Conservation (phyloP, 2,888 invertebrate species). For the Troides aeacus region DNA sequence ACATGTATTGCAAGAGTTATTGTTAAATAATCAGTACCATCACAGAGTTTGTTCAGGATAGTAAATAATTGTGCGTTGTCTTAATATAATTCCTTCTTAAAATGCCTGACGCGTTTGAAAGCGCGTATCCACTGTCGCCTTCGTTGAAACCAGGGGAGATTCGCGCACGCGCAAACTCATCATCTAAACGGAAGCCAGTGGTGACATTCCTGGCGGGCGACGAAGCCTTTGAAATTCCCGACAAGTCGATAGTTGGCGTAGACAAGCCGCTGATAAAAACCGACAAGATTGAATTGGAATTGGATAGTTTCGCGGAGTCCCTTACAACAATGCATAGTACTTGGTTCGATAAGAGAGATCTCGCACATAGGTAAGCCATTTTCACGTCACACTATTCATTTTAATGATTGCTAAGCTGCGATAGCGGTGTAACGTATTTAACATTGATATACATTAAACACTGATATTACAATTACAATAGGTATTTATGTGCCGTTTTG, state of each 20-base stretch:
- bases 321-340: constrained; percentile 65
- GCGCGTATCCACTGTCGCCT: constrained; percentile 76
- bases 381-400: constrained; percentile 9
- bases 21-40: constrained; percentile 19
- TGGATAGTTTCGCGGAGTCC: constrained; percentile 80
- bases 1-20: constrained; percentile 44
- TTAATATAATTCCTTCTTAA: constrained; percentile 21
- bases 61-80: constrained; percentile 2
- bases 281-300: constrained; percentile 72
- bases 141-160: constrained; percentile 74
- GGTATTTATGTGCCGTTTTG: not conserved
- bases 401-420: constrained; percentile 16
- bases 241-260: constrained; percentile 65
- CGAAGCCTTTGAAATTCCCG: constrained; percentile 70
- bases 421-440: constrained; percentile 6
- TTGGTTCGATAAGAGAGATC: constrained; percentile 79
- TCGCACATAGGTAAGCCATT: constrained; percentile 79
- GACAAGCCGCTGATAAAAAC: constrained; percentile 62
- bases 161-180: constrained; percentile 81
- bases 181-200: constrained; percentile 62
- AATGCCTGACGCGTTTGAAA: constrained; percentile 82
- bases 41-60: constrained; percentile 9
- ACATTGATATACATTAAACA: not conserved
- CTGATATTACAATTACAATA: not conserved
- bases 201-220: constrained; percentile 65